Conservation (phyloP, 2,888 invertebrate species). For the Trichopria drosophilae region DNA sequence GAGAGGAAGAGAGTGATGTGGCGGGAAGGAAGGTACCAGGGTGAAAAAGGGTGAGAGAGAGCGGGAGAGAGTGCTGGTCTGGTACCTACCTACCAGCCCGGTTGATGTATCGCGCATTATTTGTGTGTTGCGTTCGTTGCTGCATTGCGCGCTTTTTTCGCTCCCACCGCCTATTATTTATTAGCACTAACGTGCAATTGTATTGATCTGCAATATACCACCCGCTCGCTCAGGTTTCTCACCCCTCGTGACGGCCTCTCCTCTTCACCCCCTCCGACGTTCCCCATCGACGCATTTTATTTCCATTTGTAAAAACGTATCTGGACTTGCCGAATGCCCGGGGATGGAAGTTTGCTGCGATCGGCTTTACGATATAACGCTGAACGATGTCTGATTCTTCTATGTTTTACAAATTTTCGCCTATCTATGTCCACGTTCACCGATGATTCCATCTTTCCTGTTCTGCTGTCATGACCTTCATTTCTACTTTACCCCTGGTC, state of each 20-base stretch:
- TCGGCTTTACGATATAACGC: slow-evolving; percentile 54
- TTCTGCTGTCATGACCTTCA: too few relatives aligned
- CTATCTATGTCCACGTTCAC: slow-evolving; percentile 28
- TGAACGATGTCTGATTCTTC: slow-evolving; percentile 49
- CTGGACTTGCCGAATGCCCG: slow-evolving; percentile 54
- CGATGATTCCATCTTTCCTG: too few relatives aligned
- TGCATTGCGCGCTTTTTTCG: slow-evolving; percentile 59
- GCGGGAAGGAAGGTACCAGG: slow-evolving; percentile 34
- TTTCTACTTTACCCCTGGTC: too few relatives aligned
- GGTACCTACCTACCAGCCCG: slow-evolving; percentile 50
- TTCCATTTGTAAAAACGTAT: slow-evolving; percentile 57
- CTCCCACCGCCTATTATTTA: slow-evolving; percentile 59
- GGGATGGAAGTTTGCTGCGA: slow-evolving; percentile 55
- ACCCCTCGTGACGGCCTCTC: slow-evolving; percentile 35
- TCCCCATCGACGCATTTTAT: slow-evolving; percentile 55
- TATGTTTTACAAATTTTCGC: slow-evolving; percentile 39
- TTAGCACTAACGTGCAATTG: slow-evolving; percentile 60
- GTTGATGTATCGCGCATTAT: slow-evolving; percentile 59
- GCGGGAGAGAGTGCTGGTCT: slow-evolving; percentile 43
- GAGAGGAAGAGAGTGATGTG: slow-evolving; percentile 20
- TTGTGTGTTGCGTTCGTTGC: slow-evolving; percentile 59
- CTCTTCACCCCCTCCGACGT: slow-evolving; percentile 43
- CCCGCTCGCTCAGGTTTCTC: slow-evolving; percentile 41
- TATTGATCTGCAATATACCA: slow-evolving; percentile 59
- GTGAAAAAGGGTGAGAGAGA: slow-evolving; percentile 32